Evolutionary conservation across 2,113 vertebrate species (phyloP), one percentile per base, ranked within the genome.

Genomic region (Bettongia penicillata): DNA sequence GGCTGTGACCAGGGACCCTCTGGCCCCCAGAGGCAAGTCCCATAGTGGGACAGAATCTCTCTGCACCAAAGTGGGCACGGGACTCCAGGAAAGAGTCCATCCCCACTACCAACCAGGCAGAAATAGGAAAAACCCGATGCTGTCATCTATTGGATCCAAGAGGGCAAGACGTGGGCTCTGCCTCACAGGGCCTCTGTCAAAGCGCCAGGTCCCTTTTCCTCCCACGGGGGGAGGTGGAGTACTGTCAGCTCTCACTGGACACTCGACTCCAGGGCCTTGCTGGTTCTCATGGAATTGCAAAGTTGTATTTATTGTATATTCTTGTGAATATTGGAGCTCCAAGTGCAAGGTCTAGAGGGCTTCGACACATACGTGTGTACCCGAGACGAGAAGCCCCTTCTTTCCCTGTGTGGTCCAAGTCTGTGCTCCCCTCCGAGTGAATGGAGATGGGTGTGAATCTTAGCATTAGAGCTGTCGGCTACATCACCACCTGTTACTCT

Each of bases 241-340:
- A 94, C 93, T 91, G 47, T 49, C 51, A 47, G 89, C 96, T n/a
- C 97, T 31, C 53, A 47, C 49, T 52, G 91, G 97, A 97, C 91
- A 52, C 94, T 91, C 95, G 96, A 92, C n/a, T 53, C 89, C 77
- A 43, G 92, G 97, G 93, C 95, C 95, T 95, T 12, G 25, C 77
- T 94, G 0, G 91, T 51, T 93, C 95, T 91, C 12, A 37, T 0
- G 77, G 93, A 96, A 61, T 92, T 1, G 49, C 55, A 91, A 93
- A 93, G 50, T 95, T 98, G 98, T 98, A 98, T 97, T 97, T 98
- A 98, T 96, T 98, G 98, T 98, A 98, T 89, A 96, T 98, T 98
- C 93, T 91, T 98, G 98, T 98, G 98, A 98, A 98, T 98, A 98
- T 3, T 93, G 95, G 96, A 94, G 53, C 0, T 90, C 5, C 12